Percentiles rank a stretch among this genome's conserved stretches.
phyloP scores from a whole-genome alignment of 1,140 invertebrate genomes.

The Drosophila kepulauana region DNA sequence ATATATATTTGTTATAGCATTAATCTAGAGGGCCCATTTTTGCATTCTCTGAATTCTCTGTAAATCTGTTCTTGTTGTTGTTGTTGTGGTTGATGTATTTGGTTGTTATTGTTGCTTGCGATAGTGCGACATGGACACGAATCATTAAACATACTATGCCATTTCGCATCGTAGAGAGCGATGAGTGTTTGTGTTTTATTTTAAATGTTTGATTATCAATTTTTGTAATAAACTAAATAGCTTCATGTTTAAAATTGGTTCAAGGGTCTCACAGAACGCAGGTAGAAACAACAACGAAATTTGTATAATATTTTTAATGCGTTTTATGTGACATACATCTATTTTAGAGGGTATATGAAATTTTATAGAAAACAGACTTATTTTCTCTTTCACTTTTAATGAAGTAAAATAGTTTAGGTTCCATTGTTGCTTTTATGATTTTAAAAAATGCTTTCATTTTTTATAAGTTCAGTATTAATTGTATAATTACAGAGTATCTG shows the following conservation, averaged over 20 bases:
- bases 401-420: no score
- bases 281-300: not conserved
- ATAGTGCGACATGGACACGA: constrained; percentile 36
- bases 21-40: constrained; percentile 42
- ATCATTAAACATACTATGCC: constrained; percentile 40
- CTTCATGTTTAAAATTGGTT: not conserved
- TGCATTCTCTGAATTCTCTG: constrained; percentile 59
- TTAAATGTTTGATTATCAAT: constrained; percentile 33
- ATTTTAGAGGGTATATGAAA: no score
- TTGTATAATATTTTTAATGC: not conserved
- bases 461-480: no score
- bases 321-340: not conserved
- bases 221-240: constrained; percentile 11
- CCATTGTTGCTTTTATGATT: no score
- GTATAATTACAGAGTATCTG: no score
- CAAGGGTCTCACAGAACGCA: constrained; percentile 4
- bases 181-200: constrained; percentile 16
- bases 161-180: not conserved
- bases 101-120: constrained; percentile 14
- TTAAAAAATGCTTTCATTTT: no score
- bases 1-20: not conserved
- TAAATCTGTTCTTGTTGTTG: constrained; percentile 29
- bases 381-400: no score
- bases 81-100: constrained; percentile 26
- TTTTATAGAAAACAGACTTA: no score